Evolutionary conservation across 2,888 invertebrate genomes (phyloP), one percentile per base, ranked within the genome.

Genomic region (Philereme transversata): DNA sequence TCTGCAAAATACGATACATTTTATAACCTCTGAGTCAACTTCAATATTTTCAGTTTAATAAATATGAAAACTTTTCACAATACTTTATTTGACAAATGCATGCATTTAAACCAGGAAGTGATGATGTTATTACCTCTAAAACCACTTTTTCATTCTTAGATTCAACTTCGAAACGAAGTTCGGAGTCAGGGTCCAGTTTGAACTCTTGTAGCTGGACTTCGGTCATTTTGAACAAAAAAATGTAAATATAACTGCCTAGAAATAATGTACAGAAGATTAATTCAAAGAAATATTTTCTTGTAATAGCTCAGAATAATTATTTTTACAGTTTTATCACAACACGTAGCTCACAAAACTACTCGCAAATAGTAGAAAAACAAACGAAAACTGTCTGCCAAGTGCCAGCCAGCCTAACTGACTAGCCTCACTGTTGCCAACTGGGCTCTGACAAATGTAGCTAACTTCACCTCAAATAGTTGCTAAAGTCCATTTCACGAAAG

Each of bases 151-250:
- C 96, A 83, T 95, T 95, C 87, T 96, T 97, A 4, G 95, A 94
- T 90, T 98, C 98, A 0, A 98, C 96, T 94, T 99, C 99, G 85
- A 99, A 98, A 51, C 99, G 95, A n/a, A 99, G 90, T 85, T 99
- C 99, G 8, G 96, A 96, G 79, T 98, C 97, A 0, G 95, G 93
- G 63, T 98, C 98, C 56, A 99, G 90, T 79, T 96, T 97, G 77
- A 96, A 97, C 81, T 98, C 97, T 85, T 92, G 92, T 62, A 90
- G 69, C 70, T 92, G 90, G 44, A 90, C 86, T 79, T 92, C 92
- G 36, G 92, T 92, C 92, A 92, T 92, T 67, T 70, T 84, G 45
- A 9, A 47, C 4, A 9, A 6, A 34, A 8, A n/a, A 22, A 34
- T 33, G 8, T 33, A 4, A 8, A 46, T 46, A 4, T 22, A 33